Conservation (phyloP, 2,113 vertebrate genomes). For the Anthoscopus minutus region DNA sequence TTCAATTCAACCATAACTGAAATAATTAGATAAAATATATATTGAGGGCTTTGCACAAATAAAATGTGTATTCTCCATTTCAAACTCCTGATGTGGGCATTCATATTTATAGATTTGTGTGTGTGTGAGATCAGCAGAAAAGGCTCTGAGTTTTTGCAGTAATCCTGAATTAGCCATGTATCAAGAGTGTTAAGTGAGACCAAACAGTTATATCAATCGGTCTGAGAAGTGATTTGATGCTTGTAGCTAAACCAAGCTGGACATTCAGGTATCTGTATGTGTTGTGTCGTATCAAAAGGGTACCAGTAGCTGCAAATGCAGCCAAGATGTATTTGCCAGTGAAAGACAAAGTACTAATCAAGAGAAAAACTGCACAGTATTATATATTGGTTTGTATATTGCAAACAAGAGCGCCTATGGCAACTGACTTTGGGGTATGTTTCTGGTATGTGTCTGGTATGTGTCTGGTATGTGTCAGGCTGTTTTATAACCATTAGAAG, state of each 20-base stretch:
- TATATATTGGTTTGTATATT: neutral
- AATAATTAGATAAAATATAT: neutral
- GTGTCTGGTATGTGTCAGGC: neutral
- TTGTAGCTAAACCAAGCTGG: neutral
- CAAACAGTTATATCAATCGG: neutral
- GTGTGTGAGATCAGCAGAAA: neutral
- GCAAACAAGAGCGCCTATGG: neutral
- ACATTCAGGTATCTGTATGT: neutral
- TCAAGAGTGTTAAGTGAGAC: neutral
- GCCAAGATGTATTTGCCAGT: neutral
- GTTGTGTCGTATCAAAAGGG: neutral
- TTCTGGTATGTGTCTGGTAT: neutral
- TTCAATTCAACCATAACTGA: neutral
- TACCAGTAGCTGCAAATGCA: neutral
- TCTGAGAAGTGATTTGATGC: neutral
- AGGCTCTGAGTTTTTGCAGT: neutral
- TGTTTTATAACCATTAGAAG: neutral
- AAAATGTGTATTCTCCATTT: neutral
- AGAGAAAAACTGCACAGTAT: neutral
- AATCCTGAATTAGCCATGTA: neutral
- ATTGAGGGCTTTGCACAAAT: neutral
- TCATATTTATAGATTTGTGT: neutral
- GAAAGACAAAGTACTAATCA: neutral
- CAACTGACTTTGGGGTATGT: neutral
- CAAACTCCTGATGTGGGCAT: neutral